A percentile compares a stretch with the other conserved stretches of the same genome.
phyloP scores from a whole-genome alignment of 92 coral and sea anemone genomes.

The Palythoa grandis region DNA sequence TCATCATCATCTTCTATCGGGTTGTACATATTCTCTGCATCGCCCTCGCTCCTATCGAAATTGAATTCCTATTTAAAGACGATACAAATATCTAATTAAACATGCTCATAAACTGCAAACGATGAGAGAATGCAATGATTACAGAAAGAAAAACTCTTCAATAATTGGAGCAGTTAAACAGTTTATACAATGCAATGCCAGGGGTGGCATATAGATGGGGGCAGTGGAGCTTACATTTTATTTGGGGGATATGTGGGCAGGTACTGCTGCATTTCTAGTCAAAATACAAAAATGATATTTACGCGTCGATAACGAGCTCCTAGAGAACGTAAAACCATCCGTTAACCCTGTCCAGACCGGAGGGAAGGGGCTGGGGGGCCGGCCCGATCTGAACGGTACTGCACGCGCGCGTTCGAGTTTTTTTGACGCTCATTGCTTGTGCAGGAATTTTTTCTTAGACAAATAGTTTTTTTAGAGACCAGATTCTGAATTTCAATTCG shows the following conservation, averaged over 20 bases:
- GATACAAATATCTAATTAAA: slow-evolving; percentile 1
- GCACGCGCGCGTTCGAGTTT: neutral
- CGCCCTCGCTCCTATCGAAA: slow-evolving; percentile 16
- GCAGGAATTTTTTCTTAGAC: slow-evolving; percentile 13
- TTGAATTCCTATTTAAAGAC: slow-evolving; percentile 11
- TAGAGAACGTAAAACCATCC: slow-evolving; percentile 4
- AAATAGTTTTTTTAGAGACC: slow-evolving; percentile 14
- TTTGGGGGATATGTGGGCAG: slow-evolving; percentile 14
- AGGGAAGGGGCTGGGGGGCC: slow-evolving; percentile 12
- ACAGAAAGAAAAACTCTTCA: slow-evolving; percentile 12
- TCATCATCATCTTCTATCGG: slow-evolving; percentile 16
- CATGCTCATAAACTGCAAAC: slow-evolving; percentile 17
- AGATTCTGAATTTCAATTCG: slow-evolving; percentile 3
- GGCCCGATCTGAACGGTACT: slow-evolving; percentile 6
- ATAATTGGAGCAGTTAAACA: slow-evolving; percentile 13
- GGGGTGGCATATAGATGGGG: slow-evolving; percentile 17
- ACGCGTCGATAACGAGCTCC: slow-evolving; percentile 17
- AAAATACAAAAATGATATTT: slow-evolving; percentile 10
- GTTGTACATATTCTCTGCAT: neutral
- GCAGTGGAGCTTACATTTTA: slow-evolving; percentile 18
- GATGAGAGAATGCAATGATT: slow-evolving; percentile 11
- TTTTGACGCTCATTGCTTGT: slow-evolving; percentile 6
- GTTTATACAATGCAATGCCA: slow-evolving; percentile 16
- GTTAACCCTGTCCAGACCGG: slow-evolving; percentile 22
- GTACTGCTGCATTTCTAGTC: slow-evolving; percentile 22